Evolutionary conservation across 2,113 vertebrate species (phyloP), one percentile per base, ranked within the genome.

Genomic region (Phrynosoma platyrhinos): DNA sequence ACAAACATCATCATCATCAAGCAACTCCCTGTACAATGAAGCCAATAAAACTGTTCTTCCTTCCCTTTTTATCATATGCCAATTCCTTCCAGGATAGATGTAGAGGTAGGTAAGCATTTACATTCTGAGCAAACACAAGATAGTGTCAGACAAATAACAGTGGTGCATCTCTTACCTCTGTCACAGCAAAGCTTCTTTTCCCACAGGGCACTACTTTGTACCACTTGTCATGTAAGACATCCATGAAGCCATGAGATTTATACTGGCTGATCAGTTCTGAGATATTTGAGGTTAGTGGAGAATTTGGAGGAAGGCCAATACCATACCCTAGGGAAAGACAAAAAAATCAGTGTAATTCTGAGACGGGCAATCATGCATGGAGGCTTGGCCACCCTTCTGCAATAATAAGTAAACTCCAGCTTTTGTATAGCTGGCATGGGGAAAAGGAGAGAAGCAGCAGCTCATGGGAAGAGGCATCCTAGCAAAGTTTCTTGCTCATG

Each of bases 241-340:
- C 99, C 99, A 99, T 99, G 96, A 99, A 99, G 79, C 99, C 99
- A 0, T 99, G 98, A 1, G 98, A 99, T 96, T 99, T 99, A 97
- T 99, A 99, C 83, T 99, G 98, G 94, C 98, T 99, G 91, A 99
- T 98, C 74, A 99, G 95, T 92, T 99, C 98, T 0, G 99, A 99
- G 95, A 99, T 97, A 91, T 99, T 99, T 93, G 99, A 98, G 79
- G 98, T 99, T 90, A 99, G 95, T 0, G 97, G 97, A 87, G 98
- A 99, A 95, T 98, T 98, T 91, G 98, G 98, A n/a, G 98, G 98
- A 87, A 99, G 98, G 76, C 99, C 99, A 90, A 99, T 99, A 58
- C 99, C 99, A 13, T 99, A 99, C 13, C 98, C 99, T 99, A 93
- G 86, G 86, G 93, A 90, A 88, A 91, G 95, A 79, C 5, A 68